phyloP scores from a whole-genome alignment of 2,888 invertebrate genomes.

The Cyclophora punctaria region DNA sequence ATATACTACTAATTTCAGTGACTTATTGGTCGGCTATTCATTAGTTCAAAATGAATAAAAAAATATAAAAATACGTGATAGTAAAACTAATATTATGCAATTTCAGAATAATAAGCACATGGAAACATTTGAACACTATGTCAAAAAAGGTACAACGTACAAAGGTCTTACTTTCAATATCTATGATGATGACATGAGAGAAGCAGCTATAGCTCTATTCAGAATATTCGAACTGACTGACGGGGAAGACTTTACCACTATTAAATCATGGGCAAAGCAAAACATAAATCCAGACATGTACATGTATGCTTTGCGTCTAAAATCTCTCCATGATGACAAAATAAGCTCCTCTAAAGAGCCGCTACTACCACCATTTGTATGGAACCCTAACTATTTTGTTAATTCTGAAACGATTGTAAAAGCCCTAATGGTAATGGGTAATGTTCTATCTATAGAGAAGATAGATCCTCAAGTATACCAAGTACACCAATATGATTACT shows the following conservation, averaged over 20 bases:
- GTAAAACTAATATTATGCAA: neutral
- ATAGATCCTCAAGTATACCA: conserved; percentile 14
- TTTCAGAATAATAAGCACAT: conserved; percentile 45
- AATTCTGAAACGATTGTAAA: conserved; percentile 54
- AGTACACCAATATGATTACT: conserved; percentile 33
- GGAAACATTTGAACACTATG: conserved; percentile 29
- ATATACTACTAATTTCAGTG: too few relatives aligned
- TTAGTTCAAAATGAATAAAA: too few relatives aligned
- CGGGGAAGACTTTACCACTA: conserved; percentile 41
- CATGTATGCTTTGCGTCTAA: conserved; percentile 50
- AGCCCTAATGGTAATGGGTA: conserved; percentile 44
- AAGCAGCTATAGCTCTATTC: conserved; percentile 60
- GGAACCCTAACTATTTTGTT: conserved; percentile 57
- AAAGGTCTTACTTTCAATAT: conserved; percentile 63
- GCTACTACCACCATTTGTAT: conserved; percentile 59
- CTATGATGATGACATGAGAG: conserved; percentile 62
- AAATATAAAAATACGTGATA: too few relatives aligned
- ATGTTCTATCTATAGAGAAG: conserved; percentile 23
- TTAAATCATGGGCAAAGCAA: conserved; percentile 50
- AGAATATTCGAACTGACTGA: conserved; percentile 53
- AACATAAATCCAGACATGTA: conserved; percentile 68
- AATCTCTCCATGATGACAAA: too few relatives aligned
- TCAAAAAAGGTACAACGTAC: conserved; percentile 37
- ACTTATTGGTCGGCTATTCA: too few relatives aligned
- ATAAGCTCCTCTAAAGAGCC: conserved; percentile 18